These are phyloP conservation scores for Pseudorhombus dupliciocellatus DNA, from an alignment of 2,113 vertebrate genomes.

Conservation along the genomic window DNA sequence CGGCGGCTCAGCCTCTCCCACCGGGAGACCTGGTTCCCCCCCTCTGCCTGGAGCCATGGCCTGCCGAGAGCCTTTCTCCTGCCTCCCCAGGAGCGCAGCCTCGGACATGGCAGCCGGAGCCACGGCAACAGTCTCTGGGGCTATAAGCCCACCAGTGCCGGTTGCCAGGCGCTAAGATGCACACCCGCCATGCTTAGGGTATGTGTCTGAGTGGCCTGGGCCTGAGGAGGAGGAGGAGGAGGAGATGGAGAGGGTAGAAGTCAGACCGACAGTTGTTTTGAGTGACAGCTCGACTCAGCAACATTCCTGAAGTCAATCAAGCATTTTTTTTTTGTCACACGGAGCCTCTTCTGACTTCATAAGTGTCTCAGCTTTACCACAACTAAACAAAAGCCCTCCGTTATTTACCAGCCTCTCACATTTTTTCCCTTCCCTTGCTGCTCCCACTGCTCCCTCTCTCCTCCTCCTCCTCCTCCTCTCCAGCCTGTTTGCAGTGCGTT, in stretches of 20 bases:
- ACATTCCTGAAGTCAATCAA: constrained; percentile 68
- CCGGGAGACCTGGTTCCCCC: constrained; percentile 80
- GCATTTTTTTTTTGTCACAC: constrained; percentile 28
- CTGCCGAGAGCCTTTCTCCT: constrained; percentile 80
- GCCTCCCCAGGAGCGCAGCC: constrained; percentile 75
- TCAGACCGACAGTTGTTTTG: constrained; percentile 64
- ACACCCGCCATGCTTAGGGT: constrained; percentile 76
- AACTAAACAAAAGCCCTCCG: constrained; percentile 47
- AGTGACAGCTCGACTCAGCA: constrained; percentile 75
- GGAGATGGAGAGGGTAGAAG: constrained; percentile 42
- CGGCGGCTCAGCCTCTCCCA: constrained; percentile 79
- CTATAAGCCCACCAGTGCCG: constrained; percentile 72
- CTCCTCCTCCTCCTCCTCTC: constrained; percentile 64
- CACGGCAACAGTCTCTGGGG: constrained; percentile 76
- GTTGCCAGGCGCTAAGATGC: constrained; percentile 85
- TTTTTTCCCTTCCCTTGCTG: constrained; percentile 17
- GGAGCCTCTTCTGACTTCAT: constrained; percentile 22
- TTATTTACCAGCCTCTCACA: constrained; percentile 39
- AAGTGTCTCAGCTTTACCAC: constrained; percentile 18
- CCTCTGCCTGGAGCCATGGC: constrained; percentile 85
- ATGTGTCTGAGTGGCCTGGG: constrained; percentile 73
- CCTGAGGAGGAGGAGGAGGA: constrained; percentile 17
- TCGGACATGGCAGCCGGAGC: constrained; percentile 79
- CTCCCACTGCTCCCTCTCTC: neutral
- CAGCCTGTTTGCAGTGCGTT: constrained; percentile 92